Base-by-base conservation (phyloP, 2,888 invertebrate genomes). In the Gymnosoma rotundatum region DNA sequence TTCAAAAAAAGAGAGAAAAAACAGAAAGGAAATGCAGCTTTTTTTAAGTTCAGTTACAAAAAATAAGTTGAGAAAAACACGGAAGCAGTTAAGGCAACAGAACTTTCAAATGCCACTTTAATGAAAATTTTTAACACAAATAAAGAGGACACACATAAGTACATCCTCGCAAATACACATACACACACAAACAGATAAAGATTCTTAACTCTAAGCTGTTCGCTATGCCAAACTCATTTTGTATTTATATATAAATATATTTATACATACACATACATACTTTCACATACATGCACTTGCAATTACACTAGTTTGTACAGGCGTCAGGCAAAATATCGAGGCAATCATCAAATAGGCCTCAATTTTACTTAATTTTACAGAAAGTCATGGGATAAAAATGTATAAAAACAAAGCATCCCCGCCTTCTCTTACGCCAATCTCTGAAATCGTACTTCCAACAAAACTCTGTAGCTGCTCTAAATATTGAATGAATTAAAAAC, bases 41-140 rank as follows among this genome's bases (percentile, higher is more conserved):
- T 79, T 82, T 83, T 67, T 7, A 16, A 80, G 52, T 76, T 48
- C 21, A 76, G 66, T 75, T 78, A 69, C 9, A 48, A 76, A 67
- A 73, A 52, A 52, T 18, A 52, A 18, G 66, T 69, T 76, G 67
- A 80, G 67, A 78, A 81, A 78, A 78, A 84, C 81, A 78, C 73
- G 84, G 80, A 84, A 84, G 70, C 84, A 81, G 84, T 84, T 84
- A 81, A 84, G 84, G 84, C 80, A 81, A 70, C 81, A 81, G 73
- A 84, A 84, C 84, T 84, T 81, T 78, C 80, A 84, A 80, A 84
- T 80, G 80, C 78, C 76, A 84, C 84, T 84, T 81, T 84, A 84
- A 84, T 84, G 78, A 84, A 84, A 78, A 78, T 81, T 81, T 80
- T 73, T 69, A 78, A 80, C 80, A 61, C 80, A 84, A 81, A 84